phyloP scores from a whole-genome alignment of 2,888 invertebrate genomes.

The Disparrhopalites patrizii region DNA sequence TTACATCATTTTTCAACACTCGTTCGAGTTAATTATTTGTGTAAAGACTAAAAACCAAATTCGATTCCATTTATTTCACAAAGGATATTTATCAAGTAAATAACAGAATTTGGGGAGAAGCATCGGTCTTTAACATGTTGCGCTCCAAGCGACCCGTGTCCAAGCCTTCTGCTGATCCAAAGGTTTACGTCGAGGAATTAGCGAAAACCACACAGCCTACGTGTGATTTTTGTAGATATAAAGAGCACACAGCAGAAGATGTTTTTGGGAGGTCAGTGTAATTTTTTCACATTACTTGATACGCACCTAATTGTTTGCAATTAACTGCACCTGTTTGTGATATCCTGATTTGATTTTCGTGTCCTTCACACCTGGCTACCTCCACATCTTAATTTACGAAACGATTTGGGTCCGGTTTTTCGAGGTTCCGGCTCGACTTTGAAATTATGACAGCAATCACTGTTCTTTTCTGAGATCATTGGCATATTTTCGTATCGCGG shows the following conservation, averaged over 20 bases:
- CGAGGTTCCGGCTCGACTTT: no score
- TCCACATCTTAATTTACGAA: no score
- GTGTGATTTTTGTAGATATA: not conserved
- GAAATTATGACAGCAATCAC: no score
- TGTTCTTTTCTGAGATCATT: no score
- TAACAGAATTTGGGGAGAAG: constrained; percentile 42
- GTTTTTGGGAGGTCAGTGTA: constrained; percentile 51
- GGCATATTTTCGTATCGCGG: no score
- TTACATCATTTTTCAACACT: not conserved
- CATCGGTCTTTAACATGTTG: constrained; percentile 48
- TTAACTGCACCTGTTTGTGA: no score
- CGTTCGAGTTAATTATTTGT: not conserved
- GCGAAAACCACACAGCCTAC: constrained; percentile 21
- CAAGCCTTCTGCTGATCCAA: constrained; percentile 36
- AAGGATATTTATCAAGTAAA: constrained; percentile 45
- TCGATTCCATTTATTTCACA: constrained; percentile 21
- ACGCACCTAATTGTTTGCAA: no score
- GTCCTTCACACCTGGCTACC: no score
- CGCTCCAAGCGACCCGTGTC: constrained; percentile 45
- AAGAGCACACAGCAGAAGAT: constrained; percentile 47
- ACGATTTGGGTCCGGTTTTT: no score
- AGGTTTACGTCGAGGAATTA: constrained; percentile 49
- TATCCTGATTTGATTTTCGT: no score
- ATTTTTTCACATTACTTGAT: no score
- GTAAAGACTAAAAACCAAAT: no score